phyloP scores from a whole-genome alignment of 2,113 vertebrate species.

The Brachypodius melanocephalos region DNA sequence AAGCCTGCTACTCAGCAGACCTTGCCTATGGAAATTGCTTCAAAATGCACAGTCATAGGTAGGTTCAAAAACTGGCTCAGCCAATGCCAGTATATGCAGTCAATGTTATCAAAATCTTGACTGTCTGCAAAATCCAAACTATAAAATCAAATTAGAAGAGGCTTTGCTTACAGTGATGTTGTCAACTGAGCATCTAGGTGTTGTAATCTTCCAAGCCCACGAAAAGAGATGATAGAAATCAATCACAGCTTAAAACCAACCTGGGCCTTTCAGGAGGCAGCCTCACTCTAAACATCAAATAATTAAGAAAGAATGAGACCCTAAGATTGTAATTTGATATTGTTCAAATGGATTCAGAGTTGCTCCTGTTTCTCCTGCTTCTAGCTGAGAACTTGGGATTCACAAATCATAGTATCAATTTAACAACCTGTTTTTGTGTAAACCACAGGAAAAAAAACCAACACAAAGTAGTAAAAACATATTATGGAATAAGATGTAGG shows the following conservation, averaged over 20 bases:
- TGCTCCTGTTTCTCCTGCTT: background rate
- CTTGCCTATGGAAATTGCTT: background rate
- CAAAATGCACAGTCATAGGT: background rate
- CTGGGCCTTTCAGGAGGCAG: background rate
- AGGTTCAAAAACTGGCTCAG: background rate
- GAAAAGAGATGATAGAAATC: background rate
- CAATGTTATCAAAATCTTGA: background rate
- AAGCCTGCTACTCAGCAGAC: background rate
- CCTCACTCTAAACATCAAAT: background rate
- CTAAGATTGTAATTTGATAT: background rate
- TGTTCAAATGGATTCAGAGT: background rate
- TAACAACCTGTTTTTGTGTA: background rate
- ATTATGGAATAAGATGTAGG: background rate
- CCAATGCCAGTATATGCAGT: background rate
- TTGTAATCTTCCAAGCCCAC: background rate
- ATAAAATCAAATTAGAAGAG: background rate
- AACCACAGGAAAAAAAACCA: background rate
- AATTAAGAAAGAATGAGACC: background rate
- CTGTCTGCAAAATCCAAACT: background rate
- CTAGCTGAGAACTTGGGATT: background rate
- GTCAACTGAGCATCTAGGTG: background rate
- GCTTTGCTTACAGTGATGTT: background rate
- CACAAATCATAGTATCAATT: background rate
- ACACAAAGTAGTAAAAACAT: background rate
- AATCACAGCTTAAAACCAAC: background rate